Conservation (phyloP, 2,888 invertebrate species). For the Limulus polyphemus region DNA sequence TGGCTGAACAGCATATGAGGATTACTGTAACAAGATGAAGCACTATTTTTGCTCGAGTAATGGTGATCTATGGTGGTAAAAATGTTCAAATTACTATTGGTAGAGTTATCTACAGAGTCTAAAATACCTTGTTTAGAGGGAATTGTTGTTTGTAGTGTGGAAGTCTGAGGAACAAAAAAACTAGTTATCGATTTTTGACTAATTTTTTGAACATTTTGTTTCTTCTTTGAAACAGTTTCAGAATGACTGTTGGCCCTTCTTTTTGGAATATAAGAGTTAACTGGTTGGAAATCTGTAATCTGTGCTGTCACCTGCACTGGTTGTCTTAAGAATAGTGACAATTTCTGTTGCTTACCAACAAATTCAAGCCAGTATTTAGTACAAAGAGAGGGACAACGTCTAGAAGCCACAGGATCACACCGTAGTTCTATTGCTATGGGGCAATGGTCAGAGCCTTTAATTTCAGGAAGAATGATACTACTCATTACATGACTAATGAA, state of each 20-base stretch:
- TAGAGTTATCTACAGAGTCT: too few relatives aligned
- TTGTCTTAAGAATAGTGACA: conserved; percentile 28
- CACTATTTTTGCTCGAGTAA: too few relatives aligned
- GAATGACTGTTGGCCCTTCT: not conserved
- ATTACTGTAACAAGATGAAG: too few relatives aligned
- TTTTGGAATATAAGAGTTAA: not conserved
- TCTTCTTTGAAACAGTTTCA: not conserved
- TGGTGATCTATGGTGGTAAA: too few relatives aligned
- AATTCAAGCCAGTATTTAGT: conserved; percentile 42
- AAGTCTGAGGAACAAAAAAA: conserved; percentile 4
- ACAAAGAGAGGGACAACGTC: conserved; percentile 36
- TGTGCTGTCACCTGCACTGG: not conserved
- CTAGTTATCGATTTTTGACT: conserved; percentile 12
- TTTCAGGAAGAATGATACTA: conserved; percentile 32
- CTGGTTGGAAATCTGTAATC: not conserved
- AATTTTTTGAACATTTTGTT: conserved; percentile 4
- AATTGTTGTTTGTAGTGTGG: too few relatives aligned
- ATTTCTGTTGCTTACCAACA: conserved; percentile 35
- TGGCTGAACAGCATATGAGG: too few relatives aligned
- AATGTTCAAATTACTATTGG: too few relatives aligned
- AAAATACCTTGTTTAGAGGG: too few relatives aligned
- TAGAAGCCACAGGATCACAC: conserved; percentile 30
- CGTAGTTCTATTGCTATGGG: conserved; percentile 37
- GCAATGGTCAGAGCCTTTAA: conserved; percentile 43
- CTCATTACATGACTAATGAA: conserved; percentile 29